Evolutionary conservation across 2,797 vertebrate species (phyloP).

Genomic region (Gouania willdenowi): DNA sequence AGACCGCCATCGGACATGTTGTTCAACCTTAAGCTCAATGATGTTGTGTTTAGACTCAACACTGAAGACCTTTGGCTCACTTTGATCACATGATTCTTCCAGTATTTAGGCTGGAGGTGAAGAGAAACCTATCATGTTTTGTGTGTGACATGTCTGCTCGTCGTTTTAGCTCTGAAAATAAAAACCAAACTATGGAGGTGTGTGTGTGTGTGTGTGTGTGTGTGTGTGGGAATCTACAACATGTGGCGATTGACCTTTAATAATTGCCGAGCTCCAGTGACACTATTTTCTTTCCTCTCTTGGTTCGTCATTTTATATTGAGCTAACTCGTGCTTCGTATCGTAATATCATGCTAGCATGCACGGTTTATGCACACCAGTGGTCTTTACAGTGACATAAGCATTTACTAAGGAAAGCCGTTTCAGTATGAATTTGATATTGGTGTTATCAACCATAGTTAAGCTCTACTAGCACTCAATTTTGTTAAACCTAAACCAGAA

Average conservation of each 20-base stretch:
- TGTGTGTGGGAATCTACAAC: constrained; percentile 28
- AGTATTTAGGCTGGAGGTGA: constrained; percentile 26
- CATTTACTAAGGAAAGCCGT: too few species aligned
- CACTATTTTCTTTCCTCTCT: neutral
- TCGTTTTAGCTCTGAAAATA: neutral
- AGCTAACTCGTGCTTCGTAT: too few species aligned
- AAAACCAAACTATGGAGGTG: neutral
- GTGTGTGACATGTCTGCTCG: constrained; percentile 24
- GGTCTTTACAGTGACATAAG: too few species aligned
- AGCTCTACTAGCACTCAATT: too few species aligned
- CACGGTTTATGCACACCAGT: too few species aligned
- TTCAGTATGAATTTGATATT: too few species aligned
- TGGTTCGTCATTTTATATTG: neutral
- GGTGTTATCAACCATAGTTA: too few species aligned
- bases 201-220: too few species aligned
- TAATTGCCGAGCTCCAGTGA: neutral
- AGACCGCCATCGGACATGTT: constrained; percentile 40
- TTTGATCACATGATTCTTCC: constrained; percentile 35
- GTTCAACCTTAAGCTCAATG: constrained; percentile 58
- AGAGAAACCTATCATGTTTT: constrained; percentile 1
- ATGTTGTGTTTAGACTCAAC: constrained; percentile 58
- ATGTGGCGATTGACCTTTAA: constrained; percentile 1
- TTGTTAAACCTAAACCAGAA: too few species aligned
- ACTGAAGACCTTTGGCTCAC: constrained; percentile 61
- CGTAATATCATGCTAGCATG: too few species aligned